Evolutionary conservation across 2,888 invertebrate genomes (phyloP).

Genomic region (Keiferia lycopersicella): DNA sequence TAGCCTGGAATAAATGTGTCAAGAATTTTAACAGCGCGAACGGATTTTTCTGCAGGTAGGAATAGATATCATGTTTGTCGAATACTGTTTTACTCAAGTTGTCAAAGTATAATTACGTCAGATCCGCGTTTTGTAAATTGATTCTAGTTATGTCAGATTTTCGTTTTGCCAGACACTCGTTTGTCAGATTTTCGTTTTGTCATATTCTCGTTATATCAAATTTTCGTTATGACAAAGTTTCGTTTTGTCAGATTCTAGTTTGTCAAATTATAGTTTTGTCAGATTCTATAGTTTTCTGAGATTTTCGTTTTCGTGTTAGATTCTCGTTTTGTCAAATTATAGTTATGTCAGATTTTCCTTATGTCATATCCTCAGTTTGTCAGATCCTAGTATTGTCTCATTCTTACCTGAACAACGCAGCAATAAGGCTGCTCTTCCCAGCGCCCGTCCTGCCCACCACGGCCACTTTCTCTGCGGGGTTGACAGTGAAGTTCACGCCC

Average conservation of each 20-base stretch:
- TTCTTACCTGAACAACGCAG: conserved; percentile 85
- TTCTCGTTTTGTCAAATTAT: not conserved
- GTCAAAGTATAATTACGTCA: too few species aligned
- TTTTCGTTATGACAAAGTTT: not conserved
- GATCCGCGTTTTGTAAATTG: too few species aligned
- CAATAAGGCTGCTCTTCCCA: conserved; percentile 89
- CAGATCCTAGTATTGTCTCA: not conserved
- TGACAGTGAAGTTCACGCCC: conserved; percentile 79
- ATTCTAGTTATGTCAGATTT: not conserved
- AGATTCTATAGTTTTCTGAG: not conserved
- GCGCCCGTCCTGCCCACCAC: conserved; percentile 92
- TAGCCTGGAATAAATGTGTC: conserved; percentile 58
- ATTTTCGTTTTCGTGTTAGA: not conserved
- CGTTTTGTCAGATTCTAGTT: not conserved
- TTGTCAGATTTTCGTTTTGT: not conserved
- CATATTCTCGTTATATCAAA: not conserved
- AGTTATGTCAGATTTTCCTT: not conserved
- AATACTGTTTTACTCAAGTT: not conserved
- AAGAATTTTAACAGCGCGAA: too few species aligned
- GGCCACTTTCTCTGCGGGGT: conserved; percentile 84
- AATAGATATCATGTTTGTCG: too few species aligned
- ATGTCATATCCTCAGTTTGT: not conserved
- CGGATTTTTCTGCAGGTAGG: too few species aligned
- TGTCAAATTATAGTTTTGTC: not conserved
- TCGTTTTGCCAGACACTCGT: not conserved